Percentiles rank a stretch among this genome's conserved stretches.
phyloP scores from a whole-genome alignment of 2,113 vertebrate genomes.

The Nerophis ophidion region DNA sequence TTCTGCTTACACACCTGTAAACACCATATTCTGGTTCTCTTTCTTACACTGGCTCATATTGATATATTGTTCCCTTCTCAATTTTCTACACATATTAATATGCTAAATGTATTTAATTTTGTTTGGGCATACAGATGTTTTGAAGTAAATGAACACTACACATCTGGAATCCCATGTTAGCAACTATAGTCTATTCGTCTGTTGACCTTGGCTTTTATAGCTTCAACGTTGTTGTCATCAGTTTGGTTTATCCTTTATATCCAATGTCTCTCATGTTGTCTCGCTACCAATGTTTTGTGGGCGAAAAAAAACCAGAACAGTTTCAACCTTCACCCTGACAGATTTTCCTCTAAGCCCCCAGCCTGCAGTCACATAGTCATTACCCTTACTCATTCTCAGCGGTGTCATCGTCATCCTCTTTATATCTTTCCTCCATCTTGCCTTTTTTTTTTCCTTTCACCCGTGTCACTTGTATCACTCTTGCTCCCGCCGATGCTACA shows the following conservation, averaged over 20 bases:
- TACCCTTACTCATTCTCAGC: conserved; percentile 37
- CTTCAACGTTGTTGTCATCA: neutral
- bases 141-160: neutral
- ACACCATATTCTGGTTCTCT: too few relatives aligned
- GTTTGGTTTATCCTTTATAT: conserved; percentile 3
- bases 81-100: too few relatives aligned
- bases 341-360: conserved; percentile 34
- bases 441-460: conserved; percentile 12
- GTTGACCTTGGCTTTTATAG: conserved; percentile 26
- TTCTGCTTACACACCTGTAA: too few relatives aligned
- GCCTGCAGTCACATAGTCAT: conserved; percentile 30
- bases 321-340: conserved; percentile 44
- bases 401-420: conserved; percentile 33
- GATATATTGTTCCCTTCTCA: too few relatives aligned
- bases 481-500: conserved; percentile 8
- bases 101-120: too few relatives aligned
- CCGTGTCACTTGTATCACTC: conserved; percentile 24
- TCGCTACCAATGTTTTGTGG: neutral
- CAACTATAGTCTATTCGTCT: neutral
- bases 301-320: neutral
- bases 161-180: neutral
- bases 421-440: conserved; percentile 31
- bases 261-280: neutral
- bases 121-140: too few relatives aligned
- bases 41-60: too few relatives aligned